Percentiles rank a stretch among this genome's conserved stretches.
These are phyloP conservation scores for Aporophyla nigra DNA, from an alignment of 2,888 invertebrate genomes.

Conservation along the genomic window DNA sequence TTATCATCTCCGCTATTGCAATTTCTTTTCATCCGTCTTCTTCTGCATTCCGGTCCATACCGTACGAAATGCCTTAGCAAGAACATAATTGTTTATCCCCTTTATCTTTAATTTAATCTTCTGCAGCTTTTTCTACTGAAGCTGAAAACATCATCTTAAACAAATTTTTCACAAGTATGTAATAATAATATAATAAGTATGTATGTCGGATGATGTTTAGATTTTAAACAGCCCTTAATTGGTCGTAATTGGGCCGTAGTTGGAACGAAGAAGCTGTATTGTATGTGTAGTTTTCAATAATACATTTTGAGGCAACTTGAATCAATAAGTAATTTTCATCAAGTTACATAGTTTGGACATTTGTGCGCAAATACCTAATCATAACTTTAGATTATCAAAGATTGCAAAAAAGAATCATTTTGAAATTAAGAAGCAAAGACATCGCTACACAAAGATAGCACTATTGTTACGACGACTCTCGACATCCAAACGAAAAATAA, in stretches of 20 bases:
- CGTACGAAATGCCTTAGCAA: no score
- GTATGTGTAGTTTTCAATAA: slow-evolving; percentile 1
- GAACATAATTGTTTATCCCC: no score
- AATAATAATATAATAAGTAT: slow-evolving; percentile 3
- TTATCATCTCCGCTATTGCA: no score
- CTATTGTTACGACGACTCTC: neutral
- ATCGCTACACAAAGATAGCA: neutral
- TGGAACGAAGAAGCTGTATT: neutral
- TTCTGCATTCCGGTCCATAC: no score
- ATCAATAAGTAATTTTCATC: neutral
- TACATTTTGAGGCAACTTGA: neutral
- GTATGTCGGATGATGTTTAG: neutral
- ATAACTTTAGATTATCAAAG: neutral
- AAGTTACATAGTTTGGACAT: neutral
- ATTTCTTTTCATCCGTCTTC: no score
- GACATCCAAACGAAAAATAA: slow-evolving; percentile 5
- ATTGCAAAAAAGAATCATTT: neutral
- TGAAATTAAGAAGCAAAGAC: neutral
- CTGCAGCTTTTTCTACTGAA: slow-evolving; percentile 36
- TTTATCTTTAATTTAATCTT: neutral
- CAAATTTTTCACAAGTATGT: no score
- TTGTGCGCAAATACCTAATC: neutral
- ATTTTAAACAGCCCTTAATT: neutral
- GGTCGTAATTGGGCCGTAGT: neutral
- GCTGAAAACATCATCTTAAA: neutral